Evolutionary conservation across 2,113 vertebrate species (phyloP).

Genomic region (Pycnonotus jocosus): DNA sequence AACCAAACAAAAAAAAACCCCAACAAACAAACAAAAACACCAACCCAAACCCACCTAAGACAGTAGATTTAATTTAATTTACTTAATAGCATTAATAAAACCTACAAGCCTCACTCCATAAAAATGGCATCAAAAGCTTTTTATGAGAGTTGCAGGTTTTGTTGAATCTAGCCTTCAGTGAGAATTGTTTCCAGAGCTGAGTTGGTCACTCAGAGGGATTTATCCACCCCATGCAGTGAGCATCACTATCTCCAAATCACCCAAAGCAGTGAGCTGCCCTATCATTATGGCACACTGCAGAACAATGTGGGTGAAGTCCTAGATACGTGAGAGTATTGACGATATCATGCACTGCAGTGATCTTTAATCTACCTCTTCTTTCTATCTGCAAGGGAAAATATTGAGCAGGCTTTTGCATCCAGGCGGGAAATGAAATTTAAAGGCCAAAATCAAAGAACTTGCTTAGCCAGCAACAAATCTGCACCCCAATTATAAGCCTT

Average conservation of each 20-base stretch:
- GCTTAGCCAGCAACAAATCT: neutral
- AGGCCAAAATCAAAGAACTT: neutral
- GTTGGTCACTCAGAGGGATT: neutral
- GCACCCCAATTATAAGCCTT: neutral
- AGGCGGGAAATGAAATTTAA: neutral
- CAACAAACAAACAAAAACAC: neutral
- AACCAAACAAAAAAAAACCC: neutral
- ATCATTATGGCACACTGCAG: neutral
- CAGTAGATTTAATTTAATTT: neutral
- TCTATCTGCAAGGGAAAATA: neutral
- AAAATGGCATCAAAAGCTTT: neutral
- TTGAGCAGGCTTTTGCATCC: neutral
- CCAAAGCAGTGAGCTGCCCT: neutral
- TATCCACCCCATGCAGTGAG: accelerated
- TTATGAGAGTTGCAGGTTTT: neutral
- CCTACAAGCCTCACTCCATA: neutral
- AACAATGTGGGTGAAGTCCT: neutral
- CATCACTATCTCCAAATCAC: neutral
- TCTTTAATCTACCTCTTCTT: neutral
- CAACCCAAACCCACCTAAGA: neutral
- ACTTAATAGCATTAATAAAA: neutral
- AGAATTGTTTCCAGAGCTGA: neutral
- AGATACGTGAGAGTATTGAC: neutral
- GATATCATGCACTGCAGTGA: neutral
- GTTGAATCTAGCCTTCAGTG: neutral